These are phyloP conservation scores for Cardiocondyla obscurior DNA, from an alignment of 1,140 invertebrate species.

Conservation along the genomic window DNA sequence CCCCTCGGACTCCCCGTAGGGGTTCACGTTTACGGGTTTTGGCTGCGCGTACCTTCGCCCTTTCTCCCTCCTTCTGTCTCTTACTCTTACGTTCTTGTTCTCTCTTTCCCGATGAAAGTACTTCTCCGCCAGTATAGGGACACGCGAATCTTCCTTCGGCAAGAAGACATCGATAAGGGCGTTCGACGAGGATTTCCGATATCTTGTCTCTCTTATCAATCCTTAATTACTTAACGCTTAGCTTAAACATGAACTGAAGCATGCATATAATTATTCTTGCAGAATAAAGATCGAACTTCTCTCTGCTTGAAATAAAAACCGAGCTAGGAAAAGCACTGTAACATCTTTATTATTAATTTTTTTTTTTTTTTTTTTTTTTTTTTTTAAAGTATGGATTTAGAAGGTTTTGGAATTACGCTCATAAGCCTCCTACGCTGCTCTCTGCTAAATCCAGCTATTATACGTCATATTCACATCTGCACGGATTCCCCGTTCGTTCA, in stretches of 20 bases:
- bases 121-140: not conserved
- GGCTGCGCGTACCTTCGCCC: conserved; percentile 38
- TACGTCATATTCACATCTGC: not conserved
- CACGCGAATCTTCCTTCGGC: not conserved
- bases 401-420: not conserved
- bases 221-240: conserved; percentile 13
- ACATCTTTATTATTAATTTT: no score
- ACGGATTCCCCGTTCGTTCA: not conserved
- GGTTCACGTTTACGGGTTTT: conserved; percentile 70
- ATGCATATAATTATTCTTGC: not conserved
- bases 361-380: no score
- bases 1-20: conserved; percentile 45
- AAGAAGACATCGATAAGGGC: not conserved
- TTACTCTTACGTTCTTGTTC: not conserved
- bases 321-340: not conserved
- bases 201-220: not conserved
- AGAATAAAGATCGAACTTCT: not conserved
- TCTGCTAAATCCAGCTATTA: not conserved
- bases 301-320: not conserved
- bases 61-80: not conserved
- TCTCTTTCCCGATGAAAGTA: conserved; percentile 1
- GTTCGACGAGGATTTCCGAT: not conserved
- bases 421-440: not conserved
- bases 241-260: not conserved
- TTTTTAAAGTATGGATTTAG: not conserved